These are phyloP conservation scores for Deilephila elpenor DNA, from an alignment of 2,888 invertebrate species.

Conservation along the genomic window DNA sequence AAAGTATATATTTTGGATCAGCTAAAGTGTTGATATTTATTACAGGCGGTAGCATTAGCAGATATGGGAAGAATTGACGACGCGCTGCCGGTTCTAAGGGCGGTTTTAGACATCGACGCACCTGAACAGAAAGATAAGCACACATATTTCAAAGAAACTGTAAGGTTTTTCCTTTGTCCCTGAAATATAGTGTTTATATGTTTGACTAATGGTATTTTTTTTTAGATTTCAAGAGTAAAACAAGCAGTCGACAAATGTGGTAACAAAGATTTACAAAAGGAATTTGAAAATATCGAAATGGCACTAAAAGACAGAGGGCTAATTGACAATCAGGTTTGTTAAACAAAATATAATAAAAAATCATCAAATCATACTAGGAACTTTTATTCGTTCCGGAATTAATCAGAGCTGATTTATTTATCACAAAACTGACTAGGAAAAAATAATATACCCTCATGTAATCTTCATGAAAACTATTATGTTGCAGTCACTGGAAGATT, in stretches of 20 bases:
- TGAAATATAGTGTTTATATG: slow-evolving; percentile 32
- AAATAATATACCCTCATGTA: no score
- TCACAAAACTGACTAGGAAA: no score
- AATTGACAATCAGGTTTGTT: slow-evolving; percentile 73
- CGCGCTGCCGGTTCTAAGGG: slow-evolving; percentile 84
- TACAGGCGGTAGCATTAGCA: slow-evolving; percentile 80
- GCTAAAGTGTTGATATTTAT: slow-evolving; percentile 10
- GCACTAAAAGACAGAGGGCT: slow-evolving; percentile 82
- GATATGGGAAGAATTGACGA: slow-evolving; percentile 87
- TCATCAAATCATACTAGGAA: background rate
- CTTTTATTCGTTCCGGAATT: no score
- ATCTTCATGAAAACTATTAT: background rate
- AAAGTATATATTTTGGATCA: no score
- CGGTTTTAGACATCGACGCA: slow-evolving; percentile 83
- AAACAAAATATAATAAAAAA: background rate
- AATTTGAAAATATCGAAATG: slow-evolving; percentile 83
- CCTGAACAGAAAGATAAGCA: slow-evolving; percentile 79
- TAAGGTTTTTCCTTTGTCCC: slow-evolving; percentile 59
- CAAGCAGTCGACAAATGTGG: slow-evolving; percentile 73
- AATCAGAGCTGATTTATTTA: no score
- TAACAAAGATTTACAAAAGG: slow-evolving; percentile 80
- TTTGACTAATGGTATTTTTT: background rate
- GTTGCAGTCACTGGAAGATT: slow-evolving; percentile 66
- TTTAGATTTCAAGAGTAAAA: slow-evolving; percentile 81
- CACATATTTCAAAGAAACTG: slow-evolving; percentile 87